A percentile compares a stretch with the other conserved stretches of the same genome.
Conservation (phyloP, 2,113 vertebrate genomes). For the human (Homo sapiens) region GRCh38 chr4:73726501-73727000, state of each 20-base stretch:
- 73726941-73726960: background rate
- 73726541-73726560: background rate
- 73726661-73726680: background rate
- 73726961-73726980: background rate
- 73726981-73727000: background rate
- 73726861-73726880: background rate
- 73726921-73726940: background rate
- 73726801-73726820: background rate
- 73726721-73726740: background rate
- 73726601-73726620: background rate
- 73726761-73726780: background rate
- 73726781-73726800: accelerated
- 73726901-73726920: accelerated
- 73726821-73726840: background rate
- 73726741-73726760: background rate
- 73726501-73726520: background rate
- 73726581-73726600: background rate
- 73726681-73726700: background rate
- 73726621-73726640: too few species aligned
- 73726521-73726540: accelerated
- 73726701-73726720: accelerated
- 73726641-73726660: background rate
- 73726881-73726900: background rate
- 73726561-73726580: background rate
- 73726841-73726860: background rate